These are phyloP conservation scores for Petrolisthes manimaculis DNA, from an alignment of 2,888 invertebrate species.

Conservation along the genomic window DNA sequence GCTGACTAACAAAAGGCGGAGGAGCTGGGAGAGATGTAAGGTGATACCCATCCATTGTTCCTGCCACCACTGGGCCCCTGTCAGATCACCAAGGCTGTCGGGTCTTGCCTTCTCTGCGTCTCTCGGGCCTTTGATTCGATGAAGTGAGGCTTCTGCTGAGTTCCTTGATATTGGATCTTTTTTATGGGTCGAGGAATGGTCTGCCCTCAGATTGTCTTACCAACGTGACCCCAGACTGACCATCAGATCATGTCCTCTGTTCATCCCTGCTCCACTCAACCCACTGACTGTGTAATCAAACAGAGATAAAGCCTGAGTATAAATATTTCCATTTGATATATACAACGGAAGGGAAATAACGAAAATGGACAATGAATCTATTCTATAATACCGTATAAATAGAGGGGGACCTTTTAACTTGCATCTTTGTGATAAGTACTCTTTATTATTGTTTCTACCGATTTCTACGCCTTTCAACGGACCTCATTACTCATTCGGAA, in stretches of 20 bases:
- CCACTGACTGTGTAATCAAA: background rate
- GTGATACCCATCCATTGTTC: constrained; percentile 25
- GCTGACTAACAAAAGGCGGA: constrained; percentile 40
- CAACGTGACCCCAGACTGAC: background rate
- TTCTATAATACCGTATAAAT: too few species aligned
- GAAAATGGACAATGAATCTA: too few species aligned
- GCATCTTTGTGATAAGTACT: too few species aligned
- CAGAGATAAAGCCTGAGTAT: background rate
- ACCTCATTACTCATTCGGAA: too few species aligned
- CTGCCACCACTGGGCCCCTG: background rate
- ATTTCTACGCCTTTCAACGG: too few species aligned
- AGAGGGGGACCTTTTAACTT: too few species aligned
- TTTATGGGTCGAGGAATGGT: background rate
- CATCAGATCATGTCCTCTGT: background rate
- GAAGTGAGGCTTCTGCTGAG: background rate
- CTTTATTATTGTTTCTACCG: too few species aligned
- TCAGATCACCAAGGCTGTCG: background rate
- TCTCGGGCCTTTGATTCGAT: background rate
- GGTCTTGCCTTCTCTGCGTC: background rate
- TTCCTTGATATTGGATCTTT: background rate
- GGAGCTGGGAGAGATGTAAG: constrained; percentile 38
- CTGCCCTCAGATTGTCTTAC: background rate
- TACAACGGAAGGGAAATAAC: too few species aligned
- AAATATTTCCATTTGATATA: too few species aligned
- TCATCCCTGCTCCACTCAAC: background rate